Evolutionary conservation across 1,140 invertebrate genomes (phyloP), one percentile per base, ranked within the genome.

Genomic region (Orchesella cincta): DNA sequence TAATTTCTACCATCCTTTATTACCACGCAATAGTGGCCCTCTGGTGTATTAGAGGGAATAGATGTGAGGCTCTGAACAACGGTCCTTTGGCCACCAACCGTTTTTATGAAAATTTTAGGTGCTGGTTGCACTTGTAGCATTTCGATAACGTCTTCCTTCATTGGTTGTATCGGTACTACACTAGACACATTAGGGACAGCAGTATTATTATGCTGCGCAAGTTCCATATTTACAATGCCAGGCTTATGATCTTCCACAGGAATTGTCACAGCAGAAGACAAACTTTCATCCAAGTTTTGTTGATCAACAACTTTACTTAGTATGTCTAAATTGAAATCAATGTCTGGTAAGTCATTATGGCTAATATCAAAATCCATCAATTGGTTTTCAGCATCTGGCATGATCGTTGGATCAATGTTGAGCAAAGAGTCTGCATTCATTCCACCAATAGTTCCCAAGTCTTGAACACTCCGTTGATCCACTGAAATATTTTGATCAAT

Each of bases 1-100:
- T 74, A 75, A 46, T 73, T 29, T 62, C 79, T 78, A 1, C 80
- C 80, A 52, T 81, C 75, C n/a, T 29, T 64, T 1, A 71, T 73
- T 0, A 81, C 73, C 1, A 77, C 1, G 52, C 77, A 77, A 36
- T 12, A 64, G 34, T 31, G 8, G 5, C n/a, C n/a, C n/a, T n/a
- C n/a, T n/a, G n/a, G n/a, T n/a, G n/a, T n/a, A n/a, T n/a, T n/a
- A n/a, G n/a, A n/a, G n/a, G n/a, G 29, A 57, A 26, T 16, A 12
- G 8, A 18, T 20, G 12, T 3, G 62, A 34, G 67, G 35, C 3
- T 51, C 67, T 72, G 75, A 62, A 73, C 71, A 20, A 77, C 76
- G 12, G 36, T 34, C 1, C 34, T 72, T 73, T 77, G 76, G 8
- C 76, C 76, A 18, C 33, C 76, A 18, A 57, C 39, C 29, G 71